phyloP scores from a whole-genome alignment of 2,113 vertebrate genomes.

The Aptenodytes patagonicus region DNA sequence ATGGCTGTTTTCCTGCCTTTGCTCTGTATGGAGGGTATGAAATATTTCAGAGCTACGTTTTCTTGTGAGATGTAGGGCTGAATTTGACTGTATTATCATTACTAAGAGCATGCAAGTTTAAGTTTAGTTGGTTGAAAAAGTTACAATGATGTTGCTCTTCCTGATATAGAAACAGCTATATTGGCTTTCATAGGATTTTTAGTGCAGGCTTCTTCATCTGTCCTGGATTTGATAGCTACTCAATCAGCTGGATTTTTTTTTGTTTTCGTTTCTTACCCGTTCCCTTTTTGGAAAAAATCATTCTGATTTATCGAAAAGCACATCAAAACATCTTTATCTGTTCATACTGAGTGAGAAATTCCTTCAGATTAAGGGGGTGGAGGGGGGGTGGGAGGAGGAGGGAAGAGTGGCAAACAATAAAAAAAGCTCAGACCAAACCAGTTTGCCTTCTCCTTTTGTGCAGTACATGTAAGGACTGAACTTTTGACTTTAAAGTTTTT shows the following conservation, averaged over 20 bases:
- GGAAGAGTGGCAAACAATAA: background rate
- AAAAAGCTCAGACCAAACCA: slow-evolving; percentile 9
- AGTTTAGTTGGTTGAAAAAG: slow-evolving; percentile 39
- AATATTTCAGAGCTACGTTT: slow-evolving; percentile 31
- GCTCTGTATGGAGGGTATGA: background rate
- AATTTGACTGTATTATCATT: slow-evolving; percentile 39
- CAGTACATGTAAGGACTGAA: slow-evolving; percentile 26
- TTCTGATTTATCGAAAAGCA: background rate
- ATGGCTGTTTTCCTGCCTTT: background rate
- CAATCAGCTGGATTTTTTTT: background rate
- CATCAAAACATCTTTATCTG: background rate
- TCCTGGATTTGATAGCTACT: slow-evolving; percentile 22
- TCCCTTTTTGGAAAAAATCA: background rate
- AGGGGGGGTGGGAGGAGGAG: background rate
- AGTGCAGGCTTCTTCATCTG: slow-evolving; percentile 29
- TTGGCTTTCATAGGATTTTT: slow-evolving; percentile 31
- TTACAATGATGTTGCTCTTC: background rate
- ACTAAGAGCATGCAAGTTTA: slow-evolving; percentile 6
- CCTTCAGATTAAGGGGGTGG: background rate
- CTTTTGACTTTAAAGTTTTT: slow-evolving; percentile 1
- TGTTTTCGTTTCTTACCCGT: background rate
- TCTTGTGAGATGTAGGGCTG: background rate
- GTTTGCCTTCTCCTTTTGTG: background rate
- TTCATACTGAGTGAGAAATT: slow-evolving; percentile 19
- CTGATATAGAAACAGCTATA: background rate